Percentiles rank a stretch among this genome's conserved stretches.
These are phyloP conservation scores for Tridacna gigas DNA, from an alignment of 2,888 invertebrate genomes.

Conservation along the genomic window DNA sequence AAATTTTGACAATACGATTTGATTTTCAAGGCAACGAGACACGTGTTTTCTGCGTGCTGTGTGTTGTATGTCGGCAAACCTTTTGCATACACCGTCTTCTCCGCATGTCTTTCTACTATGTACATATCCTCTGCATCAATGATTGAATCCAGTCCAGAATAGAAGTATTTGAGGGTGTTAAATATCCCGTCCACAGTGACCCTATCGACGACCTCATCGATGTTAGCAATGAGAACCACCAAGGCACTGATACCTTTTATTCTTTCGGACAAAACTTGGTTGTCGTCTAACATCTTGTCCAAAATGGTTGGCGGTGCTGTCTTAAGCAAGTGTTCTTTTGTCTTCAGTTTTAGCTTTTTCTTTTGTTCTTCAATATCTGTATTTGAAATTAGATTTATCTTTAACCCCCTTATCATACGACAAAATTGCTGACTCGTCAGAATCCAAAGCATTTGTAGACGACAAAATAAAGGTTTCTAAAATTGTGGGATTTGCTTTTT, in stretches of 20 bases:
- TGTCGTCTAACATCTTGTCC: conserved; percentile 5
- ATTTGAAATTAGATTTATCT: not conserved
- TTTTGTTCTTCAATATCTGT: not conserved
- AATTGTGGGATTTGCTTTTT: too few species aligned
- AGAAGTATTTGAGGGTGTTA: conserved; percentile 28
- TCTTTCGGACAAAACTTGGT: not conserved
- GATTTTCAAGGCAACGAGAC: not conserved
- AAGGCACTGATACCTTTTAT: conserved; percentile 18
- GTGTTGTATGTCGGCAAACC: conserved; percentile 15
- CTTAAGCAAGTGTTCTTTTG: not conserved
- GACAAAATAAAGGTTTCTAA: too few species aligned
- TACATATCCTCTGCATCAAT: conserved; percentile 17
- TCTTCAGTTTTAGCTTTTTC: not conserved
- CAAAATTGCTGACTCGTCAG: too few species aligned
- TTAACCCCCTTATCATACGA: too few species aligned
- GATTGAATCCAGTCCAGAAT: conserved; percentile 21
- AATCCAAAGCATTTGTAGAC: too few species aligned
- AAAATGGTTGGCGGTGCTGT: conserved; percentile 22
- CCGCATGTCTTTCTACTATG: conserved; percentile 16
- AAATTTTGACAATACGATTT: conserved; percentile 23
- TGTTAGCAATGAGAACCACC: conserved; percentile 14
- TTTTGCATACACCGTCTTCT: not conserved
- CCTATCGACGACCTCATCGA: not conserved
- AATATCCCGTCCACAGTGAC: conserved; percentile 30
- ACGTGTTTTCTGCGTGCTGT: not conserved